Conservation (phyloP, 2,113 vertebrate genomes). For the Coracopsis vasa region DNA sequence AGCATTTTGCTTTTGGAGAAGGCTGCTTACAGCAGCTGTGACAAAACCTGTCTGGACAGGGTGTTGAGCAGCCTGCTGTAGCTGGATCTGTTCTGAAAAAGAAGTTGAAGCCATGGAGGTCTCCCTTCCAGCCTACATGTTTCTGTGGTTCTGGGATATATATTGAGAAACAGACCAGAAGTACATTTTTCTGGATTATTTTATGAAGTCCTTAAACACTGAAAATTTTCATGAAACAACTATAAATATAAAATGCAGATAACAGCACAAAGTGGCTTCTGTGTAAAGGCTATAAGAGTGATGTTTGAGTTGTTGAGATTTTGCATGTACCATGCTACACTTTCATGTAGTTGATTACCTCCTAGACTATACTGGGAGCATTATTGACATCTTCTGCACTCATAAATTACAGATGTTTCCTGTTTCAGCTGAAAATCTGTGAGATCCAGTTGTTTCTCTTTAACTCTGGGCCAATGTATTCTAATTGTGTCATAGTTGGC, state of each 20-base stretch:
- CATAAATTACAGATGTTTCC: conserved; percentile 61
- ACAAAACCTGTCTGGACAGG: neutral
- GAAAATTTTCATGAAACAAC: neutral
- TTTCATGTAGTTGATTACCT: neutral
- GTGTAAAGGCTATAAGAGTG: neutral
- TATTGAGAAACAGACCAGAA: neutral
- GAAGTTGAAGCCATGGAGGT: neutral
- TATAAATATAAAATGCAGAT: neutral
- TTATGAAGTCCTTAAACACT: neutral
- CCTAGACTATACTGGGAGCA: neutral
- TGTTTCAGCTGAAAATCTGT: conserved; percentile 44
- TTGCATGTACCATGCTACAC: neutral
- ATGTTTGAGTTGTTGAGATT: neutral
- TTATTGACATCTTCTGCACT: neutral
- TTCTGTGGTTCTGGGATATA: neutral
- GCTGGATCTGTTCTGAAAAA: neutral
- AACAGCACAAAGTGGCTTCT: neutral
- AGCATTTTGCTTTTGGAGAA: neutral
- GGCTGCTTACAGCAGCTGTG: neutral
- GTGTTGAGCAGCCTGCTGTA: neutral
- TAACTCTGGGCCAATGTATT: neutral
- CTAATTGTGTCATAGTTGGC: conserved; percentile 49
- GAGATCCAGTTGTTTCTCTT: conserved; percentile 27
- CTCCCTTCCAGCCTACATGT: neutral
- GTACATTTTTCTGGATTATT: neutral